Evolutionary conservation across 2,888 invertebrate genomes (phyloP), one percentile per base, ranked within the genome.

Genomic region (Pristionchus exspectatus): DNA sequence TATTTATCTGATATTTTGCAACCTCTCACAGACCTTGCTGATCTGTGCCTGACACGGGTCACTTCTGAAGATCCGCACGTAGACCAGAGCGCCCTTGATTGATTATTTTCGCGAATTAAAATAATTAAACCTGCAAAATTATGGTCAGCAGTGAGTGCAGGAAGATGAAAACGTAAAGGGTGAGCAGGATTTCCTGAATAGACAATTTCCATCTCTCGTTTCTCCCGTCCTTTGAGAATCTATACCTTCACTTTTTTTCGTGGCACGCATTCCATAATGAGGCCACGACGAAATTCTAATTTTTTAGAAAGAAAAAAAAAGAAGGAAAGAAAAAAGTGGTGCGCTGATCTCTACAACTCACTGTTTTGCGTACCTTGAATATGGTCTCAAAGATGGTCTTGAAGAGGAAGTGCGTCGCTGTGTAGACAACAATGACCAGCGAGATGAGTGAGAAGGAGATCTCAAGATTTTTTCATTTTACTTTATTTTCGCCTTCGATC

Each of bases 21-120:
- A 44, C 1, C 2, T 4, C 16, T 24, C 14, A 10, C 38, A 81
- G 9, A 69, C 87, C 50, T 87, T 87, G 50, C 69, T 69, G 44
- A 87, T 87, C 69, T 87, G 87, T 3, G 87, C 87, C 12, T 87
- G 66, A 14, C 87, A 87, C 0, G 87, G 69, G 44, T 87, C 87
- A 14, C 24, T 16, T 12, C 69, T 24, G 4, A 69, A 69, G 2
- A 87, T 50, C 0, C 87, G 38, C 2, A 69, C 69, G 2, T 30
- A 44, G 12, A 69, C 69, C 16, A 87, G 87, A 0, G 14, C 24
- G 18, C 87, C 87, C 87, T 87, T 50, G 1, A 69, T 7, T 38
- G 5, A 38, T 50, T 21, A 50, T 83, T 14, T 24, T 83, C 7
- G 3, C 2, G 2, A 54, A 21, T 83, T 27, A 4, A 50, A 50